These are phyloP conservation scores for Galaxea fascicularis DNA, from an alignment of 92 coral and sea anemone species.

Conservation along the genomic window DNA sequence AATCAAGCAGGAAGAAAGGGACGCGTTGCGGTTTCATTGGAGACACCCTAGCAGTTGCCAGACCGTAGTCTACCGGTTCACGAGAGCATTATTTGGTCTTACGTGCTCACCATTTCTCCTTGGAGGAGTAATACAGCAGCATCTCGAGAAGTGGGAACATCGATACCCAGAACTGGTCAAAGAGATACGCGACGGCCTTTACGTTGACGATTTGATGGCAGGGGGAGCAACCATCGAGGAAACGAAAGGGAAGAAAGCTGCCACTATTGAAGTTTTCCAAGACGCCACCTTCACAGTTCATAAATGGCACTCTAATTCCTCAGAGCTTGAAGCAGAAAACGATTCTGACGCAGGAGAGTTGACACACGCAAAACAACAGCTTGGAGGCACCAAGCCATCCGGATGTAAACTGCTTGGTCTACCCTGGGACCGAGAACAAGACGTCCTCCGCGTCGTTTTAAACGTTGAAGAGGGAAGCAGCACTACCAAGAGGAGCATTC, in stretches of 20 bases:
- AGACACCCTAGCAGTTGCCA: no score
- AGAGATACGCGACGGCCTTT: neutral
- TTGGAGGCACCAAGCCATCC: constrained; percentile 46
- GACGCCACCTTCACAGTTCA: no score
- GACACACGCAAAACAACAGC: no score
- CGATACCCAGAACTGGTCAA: neutral
- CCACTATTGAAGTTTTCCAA: constrained; percentile 16
- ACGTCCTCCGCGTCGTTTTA: no score
- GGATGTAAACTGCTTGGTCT: constrained; percentile 54
- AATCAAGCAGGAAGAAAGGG: no score
- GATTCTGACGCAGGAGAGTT: no score
- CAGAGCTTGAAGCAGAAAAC: no score
- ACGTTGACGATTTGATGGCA: constrained; percentile 1
- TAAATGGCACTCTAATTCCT: no score
- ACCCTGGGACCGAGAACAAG: no score
- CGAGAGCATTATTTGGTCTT: constrained; percentile 7
- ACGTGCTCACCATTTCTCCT: constrained; percentile 29
- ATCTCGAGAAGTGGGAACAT: neutral
- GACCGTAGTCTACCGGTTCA: constrained; percentile 1
- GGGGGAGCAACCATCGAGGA: constrained; percentile 10
- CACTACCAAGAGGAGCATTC: no score
- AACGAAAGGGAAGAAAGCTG: neutral
- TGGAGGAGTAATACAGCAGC: constrained; percentile 25
- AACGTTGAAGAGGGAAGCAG: no score
- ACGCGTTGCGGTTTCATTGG: no score